These are phyloP conservation scores for Holacanthus passer DNA, from an alignment of 2,113 vertebrate genomes.

Conservation along the genomic window DNA sequence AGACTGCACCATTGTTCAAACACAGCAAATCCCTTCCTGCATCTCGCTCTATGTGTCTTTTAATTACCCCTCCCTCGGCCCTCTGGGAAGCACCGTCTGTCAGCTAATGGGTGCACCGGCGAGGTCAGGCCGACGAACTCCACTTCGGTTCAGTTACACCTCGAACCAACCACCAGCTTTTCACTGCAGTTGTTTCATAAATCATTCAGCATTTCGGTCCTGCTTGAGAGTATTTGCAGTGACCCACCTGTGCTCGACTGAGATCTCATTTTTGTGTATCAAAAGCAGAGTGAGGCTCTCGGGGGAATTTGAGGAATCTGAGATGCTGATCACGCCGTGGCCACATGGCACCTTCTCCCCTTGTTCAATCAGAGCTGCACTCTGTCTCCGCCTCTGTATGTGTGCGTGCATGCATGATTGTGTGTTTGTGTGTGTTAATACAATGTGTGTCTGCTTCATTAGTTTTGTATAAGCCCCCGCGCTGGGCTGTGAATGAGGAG, in stretches of 20 bases:
- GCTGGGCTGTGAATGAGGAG: constrained; percentile 61
- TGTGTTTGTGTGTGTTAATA: constrained; percentile 53
- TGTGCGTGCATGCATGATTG: constrained; percentile 37
- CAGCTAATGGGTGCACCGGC: constrained; percentile 39
- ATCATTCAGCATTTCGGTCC: constrained; percentile 53
- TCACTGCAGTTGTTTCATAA: constrained; percentile 22
- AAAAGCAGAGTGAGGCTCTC: constrained; percentile 29
- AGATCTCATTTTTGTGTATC: constrained; percentile 29
- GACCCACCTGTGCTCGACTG: constrained; percentile 14
- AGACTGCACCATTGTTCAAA: constrained; percentile 46
- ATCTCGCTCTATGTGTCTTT: constrained; percentile 22
- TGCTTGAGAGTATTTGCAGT: background rate
- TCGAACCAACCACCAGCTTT: constrained; percentile 19
- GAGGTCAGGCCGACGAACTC: background rate
- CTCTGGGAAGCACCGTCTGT: constrained; percentile 15
- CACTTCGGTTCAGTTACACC: constrained; percentile 11
- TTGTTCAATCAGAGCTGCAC: constrained; percentile 6
- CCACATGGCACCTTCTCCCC: constrained; percentile 37
- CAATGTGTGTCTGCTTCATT: constrained; percentile 71
- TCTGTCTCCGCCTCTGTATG: constrained; percentile 6
- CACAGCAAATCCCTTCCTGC: constrained; percentile 37
- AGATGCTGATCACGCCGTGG: constrained; percentile 28
- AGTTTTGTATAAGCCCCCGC: constrained; percentile 60
- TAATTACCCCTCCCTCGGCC: constrained; percentile 29
- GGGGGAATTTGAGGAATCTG: constrained; percentile 36